Conservation (phyloP, 2,888 invertebrate genomes). For the Strigamia transsilvanica region DNA sequence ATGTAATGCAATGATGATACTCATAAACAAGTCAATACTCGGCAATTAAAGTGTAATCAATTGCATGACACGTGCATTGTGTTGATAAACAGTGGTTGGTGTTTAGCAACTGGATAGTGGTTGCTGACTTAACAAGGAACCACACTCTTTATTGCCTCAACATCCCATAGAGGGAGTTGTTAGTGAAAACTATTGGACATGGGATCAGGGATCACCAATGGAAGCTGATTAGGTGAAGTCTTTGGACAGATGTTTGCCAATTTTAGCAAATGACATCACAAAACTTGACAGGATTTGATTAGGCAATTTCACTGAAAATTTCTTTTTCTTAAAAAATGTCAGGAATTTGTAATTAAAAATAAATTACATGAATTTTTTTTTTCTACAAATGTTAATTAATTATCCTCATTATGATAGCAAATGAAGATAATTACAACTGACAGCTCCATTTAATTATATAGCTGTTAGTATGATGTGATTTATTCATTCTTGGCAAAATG, state of each 20-base stretch:
- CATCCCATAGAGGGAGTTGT: slow-evolving; percentile 41
- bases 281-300: not conserved
- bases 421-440: not conserved
- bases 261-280: not conserved
- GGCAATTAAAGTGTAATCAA: slow-evolving; percentile 36
- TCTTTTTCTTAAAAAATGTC: not conserved
- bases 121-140: slow-evolving; percentile 22
- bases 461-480: not conserved
- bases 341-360: not conserved
- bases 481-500: not conserved
- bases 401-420: not conserved
- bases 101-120: slow-evolving; percentile 43
- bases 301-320: not conserved
- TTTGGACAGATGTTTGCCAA: slow-evolving; percentile 16
- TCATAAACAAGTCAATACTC: not conserved
- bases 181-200: slow-evolving; percentile 21
- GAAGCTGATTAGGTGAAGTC: slow-evolving; percentile 27
- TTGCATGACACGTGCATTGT: not conserved
- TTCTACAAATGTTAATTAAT: slow-evolving; percentile 5
- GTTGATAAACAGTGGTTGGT: slow-evolving; percentile 19
- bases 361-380: not conserved
- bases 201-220: not conserved
- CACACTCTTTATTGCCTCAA: slow-evolving; percentile 27
- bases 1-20: not conserved
- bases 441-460: not conserved